Base-by-base conservation (phyloP, 2,888 invertebrate species). In the Amphipyra berbera region DNA sequence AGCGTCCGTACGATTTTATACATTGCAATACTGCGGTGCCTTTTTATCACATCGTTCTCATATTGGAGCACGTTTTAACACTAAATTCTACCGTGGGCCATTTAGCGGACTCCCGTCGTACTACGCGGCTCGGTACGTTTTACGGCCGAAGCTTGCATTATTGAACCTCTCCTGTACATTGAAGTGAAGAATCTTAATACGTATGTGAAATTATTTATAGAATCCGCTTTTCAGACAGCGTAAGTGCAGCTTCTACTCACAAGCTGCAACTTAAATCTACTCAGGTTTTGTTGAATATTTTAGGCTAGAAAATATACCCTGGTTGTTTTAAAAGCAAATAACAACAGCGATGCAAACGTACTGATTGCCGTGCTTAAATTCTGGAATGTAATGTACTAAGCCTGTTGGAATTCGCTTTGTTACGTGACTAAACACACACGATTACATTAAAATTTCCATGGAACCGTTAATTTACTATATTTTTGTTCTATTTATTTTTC, bases 31-130 rank as follows among this genome's bases (percentile, higher is more conserved):
- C 81, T 82, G 84, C 79, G 86, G 88, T 86, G 80, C 78, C 81
- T 85, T 90, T 87, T 90, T 91, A 90, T 88, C 90, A 91, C 89
- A 88, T 89, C 88, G 86, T 90, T 89, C 82, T 82, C 81, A 88
- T 89, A 91, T 90, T 88, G 88, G 78, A 86, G 87, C 92, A 92
- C 91, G 91, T 91, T 85, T 87, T 83, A 82, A 83, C 86, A 88
- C 82, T 90, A 91, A 91, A 90, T 92, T 88, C 85, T 86, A 83
- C 84, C 84, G 85, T 85, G 84, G 86, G 88, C 93, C 90, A 93
- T 93, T 92, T 90, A 92, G 90, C 86, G 87, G 87, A 84, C 85
- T 83, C 75, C 80, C 84, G 79, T 85, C 83, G 82, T 81, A 78
- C 76, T 76, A 74, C 82, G 77, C 81, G 78, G 82, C 79, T 72